Percentiles rank a stretch among this genome's conserved stretches.
Evolutionary conservation across 1,140 invertebrate species (phyloP).

Genomic region (Oncopeltus fasciatus): DNA sequence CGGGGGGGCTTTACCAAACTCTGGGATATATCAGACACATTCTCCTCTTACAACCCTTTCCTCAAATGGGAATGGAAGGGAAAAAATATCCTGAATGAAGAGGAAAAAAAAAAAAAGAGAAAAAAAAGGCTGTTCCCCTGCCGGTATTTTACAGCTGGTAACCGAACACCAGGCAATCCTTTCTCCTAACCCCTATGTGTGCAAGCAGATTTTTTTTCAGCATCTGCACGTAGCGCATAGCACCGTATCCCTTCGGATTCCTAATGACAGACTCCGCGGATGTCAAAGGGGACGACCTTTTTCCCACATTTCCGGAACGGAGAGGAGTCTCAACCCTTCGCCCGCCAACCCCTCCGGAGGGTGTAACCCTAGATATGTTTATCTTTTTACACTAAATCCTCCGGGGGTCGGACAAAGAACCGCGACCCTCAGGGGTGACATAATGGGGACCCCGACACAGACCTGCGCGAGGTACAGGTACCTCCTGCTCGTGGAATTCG

Average conservation of each 20-base stretch:
- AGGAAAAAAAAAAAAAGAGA: too few species aligned
- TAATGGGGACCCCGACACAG: not conserved
- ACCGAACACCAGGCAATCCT: not conserved
- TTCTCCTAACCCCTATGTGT: not conserved
- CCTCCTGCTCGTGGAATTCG: not conserved
- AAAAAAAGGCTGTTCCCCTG: not conserved
- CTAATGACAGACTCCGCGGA: not conserved
- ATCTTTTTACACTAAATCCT: not conserved
- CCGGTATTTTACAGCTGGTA: not conserved
- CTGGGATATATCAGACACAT: not conserved
- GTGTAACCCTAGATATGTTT: not conserved
- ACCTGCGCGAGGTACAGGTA: not conserved
- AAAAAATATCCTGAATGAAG: not conserved
- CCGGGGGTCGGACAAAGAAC: not conserved
- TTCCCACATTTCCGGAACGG: not conserved
- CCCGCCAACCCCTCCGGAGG: not conserved
- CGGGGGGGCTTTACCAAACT: not conserved
- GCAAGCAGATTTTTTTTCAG: not conserved
- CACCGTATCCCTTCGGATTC: not conserved
- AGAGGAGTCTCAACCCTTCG: not conserved
- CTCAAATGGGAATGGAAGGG: not conserved
- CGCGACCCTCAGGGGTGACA: not conserved
- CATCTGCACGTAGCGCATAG: too few species aligned
- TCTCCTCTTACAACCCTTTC: not conserved
- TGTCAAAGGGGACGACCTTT: not conserved